Percentiles rank a stretch among this genome's conserved stretches.
Evolutionary conservation across 2,113 vertebrate genomes (phyloP).

Genomic region (Ivindomyrus marchei): DNA sequence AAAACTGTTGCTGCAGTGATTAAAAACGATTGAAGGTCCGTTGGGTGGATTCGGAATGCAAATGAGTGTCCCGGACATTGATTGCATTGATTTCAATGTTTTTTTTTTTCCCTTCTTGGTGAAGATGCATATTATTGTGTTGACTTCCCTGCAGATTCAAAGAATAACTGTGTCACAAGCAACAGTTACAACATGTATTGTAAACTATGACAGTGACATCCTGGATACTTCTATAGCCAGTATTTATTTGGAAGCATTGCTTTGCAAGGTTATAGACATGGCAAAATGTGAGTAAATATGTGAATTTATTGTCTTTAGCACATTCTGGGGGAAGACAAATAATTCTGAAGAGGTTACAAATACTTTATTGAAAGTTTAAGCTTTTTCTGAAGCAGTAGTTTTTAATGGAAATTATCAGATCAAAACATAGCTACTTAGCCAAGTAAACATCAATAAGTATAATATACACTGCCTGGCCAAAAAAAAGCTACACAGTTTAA

Average conservation of each 20-base stretch:
- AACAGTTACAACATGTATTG: background rate
- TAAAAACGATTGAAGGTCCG: conserved; percentile 21
- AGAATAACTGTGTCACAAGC: background rate
- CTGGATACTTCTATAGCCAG: background rate
- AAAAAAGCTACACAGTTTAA: background rate
- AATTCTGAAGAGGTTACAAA: background rate
- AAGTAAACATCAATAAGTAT: background rate
- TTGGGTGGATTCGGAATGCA: conserved; percentile 30
- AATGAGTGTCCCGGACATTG: conserved; percentile 28
- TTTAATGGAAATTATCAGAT: background rate
- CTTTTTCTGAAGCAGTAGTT: background rate
- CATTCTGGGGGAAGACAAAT: background rate
- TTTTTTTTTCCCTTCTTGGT: background rate
- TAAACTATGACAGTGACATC: background rate
- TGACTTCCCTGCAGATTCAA: background rate
- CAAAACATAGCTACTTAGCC: background rate
- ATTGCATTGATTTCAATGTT: conserved; percentile 25
- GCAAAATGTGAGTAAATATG: background rate
- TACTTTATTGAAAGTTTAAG: background rate
- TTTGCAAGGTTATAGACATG: background rate
- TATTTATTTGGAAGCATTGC: background rate
- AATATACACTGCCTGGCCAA: background rate
- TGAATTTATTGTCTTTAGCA: background rate
- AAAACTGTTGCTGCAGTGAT: conserved; percentile 28
- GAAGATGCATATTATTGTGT: conserved; percentile 5